These are phyloP conservation scores for Crematogaster levior DNA, from an alignment of 2,888 invertebrate species.

Conservation along the genomic window DNA sequence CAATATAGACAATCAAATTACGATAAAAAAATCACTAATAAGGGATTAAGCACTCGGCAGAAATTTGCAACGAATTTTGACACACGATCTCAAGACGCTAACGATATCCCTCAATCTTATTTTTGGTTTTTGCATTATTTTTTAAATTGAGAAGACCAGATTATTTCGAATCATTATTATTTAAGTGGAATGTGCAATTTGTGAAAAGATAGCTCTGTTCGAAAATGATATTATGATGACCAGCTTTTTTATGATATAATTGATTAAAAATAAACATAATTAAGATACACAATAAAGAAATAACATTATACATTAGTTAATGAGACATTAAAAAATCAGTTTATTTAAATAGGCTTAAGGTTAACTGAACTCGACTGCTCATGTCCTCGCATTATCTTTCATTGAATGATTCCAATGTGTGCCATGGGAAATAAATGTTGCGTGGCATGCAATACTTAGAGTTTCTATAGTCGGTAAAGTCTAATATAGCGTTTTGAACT, in stretches of 20 bases:
- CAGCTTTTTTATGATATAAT: neutral
- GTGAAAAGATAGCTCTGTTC: neutral
- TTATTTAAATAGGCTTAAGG: neutral
- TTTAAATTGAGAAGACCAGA: neutral
- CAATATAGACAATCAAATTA: neutral
- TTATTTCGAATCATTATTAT: neutral
- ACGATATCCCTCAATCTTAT: neutral
- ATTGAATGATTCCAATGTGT: neutral
- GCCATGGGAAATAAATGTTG: constrained; percentile 19
- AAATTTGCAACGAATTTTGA: neutral
- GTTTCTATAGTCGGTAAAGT: neutral
- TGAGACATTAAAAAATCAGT: neutral
- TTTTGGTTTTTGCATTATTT: neutral
- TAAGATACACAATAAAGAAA: no score
- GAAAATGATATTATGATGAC: neutral
- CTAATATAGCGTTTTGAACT: neutral
- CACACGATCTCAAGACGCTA: neutral
- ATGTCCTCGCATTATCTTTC: constrained; percentile 3
- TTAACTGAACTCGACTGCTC: neutral
- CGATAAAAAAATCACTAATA: neutral
- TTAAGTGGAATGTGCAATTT: neutral
- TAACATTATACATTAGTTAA: neutral
- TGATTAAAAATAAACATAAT: neutral
- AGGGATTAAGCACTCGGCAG: neutral
- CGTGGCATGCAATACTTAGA: neutral